phyloP scores from a whole-genome alignment of 1,140 invertebrate species.

The Arctopsyche grandis region DNA sequence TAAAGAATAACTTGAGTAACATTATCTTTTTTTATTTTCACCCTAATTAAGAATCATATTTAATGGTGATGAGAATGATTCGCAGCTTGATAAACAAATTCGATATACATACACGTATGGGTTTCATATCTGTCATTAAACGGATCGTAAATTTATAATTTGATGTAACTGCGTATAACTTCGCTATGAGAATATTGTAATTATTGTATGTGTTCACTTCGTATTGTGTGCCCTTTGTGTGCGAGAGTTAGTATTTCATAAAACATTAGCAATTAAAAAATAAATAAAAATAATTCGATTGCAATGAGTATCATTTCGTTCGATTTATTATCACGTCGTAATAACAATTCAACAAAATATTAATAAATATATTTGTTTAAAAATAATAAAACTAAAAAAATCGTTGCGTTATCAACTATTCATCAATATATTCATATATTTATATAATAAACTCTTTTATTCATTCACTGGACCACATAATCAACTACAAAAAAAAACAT shows the following conservation, averaged over 20 bases:
- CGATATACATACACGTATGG: background rate
- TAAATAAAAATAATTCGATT: conserved; percentile 47
- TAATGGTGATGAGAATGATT: too few species aligned
- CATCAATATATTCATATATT: conserved; percentile 46
- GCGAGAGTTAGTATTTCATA: background rate
- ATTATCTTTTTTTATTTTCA: too few species aligned
- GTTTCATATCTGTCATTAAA: background rate
- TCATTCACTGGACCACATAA: conserved; percentile 24
- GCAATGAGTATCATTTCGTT: conserved; percentile 53
- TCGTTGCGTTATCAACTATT: conserved; percentile 40
- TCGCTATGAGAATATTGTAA: background rate
- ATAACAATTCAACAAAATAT: conserved; percentile 54
- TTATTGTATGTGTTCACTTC: background rate
- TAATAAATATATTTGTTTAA: conserved; percentile 51
- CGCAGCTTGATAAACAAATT: background rate
- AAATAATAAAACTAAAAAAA: conserved; percentile 40
- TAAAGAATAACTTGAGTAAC: too few species aligned
- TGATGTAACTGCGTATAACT: background rate
- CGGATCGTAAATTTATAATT: background rate
- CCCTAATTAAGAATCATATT: too few species aligned
- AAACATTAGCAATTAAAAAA: conserved; percentile 24
- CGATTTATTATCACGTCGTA: conserved; percentile 54
- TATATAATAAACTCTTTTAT: conserved; percentile 42
- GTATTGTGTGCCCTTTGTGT: background rate
- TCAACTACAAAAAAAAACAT: conserved; percentile 33